These are phyloP conservation scores for Enteromius anoplus DNA, from an alignment of 2,797 vertebrate genomes.

Conservation along the genomic window DNA sequence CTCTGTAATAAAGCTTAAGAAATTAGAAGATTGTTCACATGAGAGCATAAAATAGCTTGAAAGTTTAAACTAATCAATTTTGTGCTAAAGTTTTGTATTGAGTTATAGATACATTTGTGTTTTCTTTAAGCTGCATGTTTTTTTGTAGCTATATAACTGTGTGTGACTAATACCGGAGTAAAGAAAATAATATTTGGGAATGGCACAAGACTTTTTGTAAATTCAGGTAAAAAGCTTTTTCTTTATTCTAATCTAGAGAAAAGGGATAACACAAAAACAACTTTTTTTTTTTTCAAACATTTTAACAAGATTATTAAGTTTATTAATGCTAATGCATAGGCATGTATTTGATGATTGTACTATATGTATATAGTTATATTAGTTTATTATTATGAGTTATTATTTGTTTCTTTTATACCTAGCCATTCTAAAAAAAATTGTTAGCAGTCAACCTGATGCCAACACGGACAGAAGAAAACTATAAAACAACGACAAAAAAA, in stretches of 20 bases:
- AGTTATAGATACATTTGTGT: background rate
- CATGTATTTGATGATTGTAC: background rate
- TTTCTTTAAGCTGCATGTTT: background rate
- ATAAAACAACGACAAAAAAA: background rate
- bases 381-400: background rate
- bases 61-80: background rate
- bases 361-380: background rate
- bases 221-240: conserved; percentile 29
- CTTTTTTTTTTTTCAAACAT: background rate
- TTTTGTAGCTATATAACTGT: conserved; percentile 22
- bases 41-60: background rate
- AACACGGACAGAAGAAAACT: background rate
- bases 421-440: background rate
- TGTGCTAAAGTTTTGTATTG: background rate
- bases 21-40: background rate
- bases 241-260: background rate
- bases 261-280: background rate
- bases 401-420: background rate
- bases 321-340: background rate
- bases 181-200: conserved; percentile 55
- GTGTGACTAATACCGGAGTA: conserved; percentile 33
- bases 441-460: background rate
- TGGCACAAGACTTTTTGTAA: conserved; percentile 48
- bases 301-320: conserved; percentile 54
- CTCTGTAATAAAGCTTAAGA: background rate